A percentile compares a stretch with the other conserved stretches of the same genome.
Conservation (phyloP, 2,888 invertebrate genomes). For the Dryobota labecula region DNA sequence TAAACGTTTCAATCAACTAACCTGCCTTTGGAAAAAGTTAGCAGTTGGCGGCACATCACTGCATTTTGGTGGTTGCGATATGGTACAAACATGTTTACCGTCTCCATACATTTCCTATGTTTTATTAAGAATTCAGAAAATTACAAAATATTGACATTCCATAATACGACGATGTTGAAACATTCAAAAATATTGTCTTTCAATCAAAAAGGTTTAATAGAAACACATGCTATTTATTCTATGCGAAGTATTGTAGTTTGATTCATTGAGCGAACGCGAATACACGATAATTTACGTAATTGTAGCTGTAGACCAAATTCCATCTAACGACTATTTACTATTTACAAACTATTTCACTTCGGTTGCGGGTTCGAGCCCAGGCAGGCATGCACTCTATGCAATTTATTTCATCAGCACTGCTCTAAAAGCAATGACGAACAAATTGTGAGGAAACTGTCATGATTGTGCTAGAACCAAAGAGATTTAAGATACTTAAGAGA, state of each 20-base stretch:
- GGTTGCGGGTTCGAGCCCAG: neutral
- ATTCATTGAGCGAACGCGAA: neutral
- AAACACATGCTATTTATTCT: neutral
- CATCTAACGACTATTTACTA: neutral
- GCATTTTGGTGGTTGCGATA: conserved; percentile 64
- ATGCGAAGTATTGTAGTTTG: neutral
- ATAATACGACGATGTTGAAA: neutral
- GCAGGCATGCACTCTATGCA: neutral
- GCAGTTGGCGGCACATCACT: conserved; percentile 73
- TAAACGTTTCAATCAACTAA: too few species aligned
- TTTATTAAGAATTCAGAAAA: neutral
- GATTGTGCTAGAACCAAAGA: too few species aligned
- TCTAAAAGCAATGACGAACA: neutral
- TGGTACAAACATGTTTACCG: conserved; percentile 74
- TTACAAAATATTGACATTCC: conserved; percentile 8
- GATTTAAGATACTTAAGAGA: too few species aligned
- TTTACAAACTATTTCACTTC: neutral
- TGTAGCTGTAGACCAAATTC: neutral
- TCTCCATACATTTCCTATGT: conserved; percentile 51
- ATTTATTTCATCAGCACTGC: neutral
- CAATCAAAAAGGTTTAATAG: conserved; percentile 18
- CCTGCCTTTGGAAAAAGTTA: conserved; percentile 56
- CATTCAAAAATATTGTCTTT: neutral
- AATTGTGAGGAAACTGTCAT: neutral
- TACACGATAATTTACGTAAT: neutral